A percentile compares a stretch with the other conserved stretches of the same genome.
Evolutionary conservation across 2,888 invertebrate species (phyloP).

Genomic region (Acrobasis consociella): DNA sequence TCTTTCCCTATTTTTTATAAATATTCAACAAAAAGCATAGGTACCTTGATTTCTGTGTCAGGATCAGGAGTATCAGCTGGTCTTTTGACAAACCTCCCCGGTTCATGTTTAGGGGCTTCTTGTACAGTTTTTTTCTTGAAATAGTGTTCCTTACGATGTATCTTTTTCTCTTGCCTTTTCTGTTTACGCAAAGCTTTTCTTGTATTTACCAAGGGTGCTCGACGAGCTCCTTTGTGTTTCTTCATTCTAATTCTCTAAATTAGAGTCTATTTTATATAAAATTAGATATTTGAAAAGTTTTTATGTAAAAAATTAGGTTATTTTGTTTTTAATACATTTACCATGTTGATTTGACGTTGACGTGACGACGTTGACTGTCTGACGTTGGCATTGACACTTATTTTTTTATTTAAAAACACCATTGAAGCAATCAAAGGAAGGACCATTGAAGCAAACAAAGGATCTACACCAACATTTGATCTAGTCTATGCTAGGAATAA

Average conservation of each 20-base stretch:
- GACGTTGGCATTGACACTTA: background rate
- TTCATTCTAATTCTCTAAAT: slow-evolving; percentile 49
- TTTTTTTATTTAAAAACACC: background rate
- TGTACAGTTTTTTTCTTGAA: slow-evolving; percentile 57
- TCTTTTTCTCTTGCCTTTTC: slow-evolving; percentile 86
- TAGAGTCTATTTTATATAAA: background rate
- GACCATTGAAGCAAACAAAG: too few species aligned
- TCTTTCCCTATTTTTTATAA: background rate
- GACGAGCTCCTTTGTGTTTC: slow-evolving; percentile 47
- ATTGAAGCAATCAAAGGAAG: too few species aligned
- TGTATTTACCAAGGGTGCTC: slow-evolving; percentile 60
- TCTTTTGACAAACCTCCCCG: slow-evolving; percentile 69
- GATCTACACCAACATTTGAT: too few species aligned
- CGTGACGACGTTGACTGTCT: too few species aligned
- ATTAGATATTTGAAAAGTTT: background rate
- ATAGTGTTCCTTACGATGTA: slow-evolving; percentile 69
- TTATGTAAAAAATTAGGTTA: background rate
- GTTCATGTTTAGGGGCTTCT: slow-evolving; percentile 40
- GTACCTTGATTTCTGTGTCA: slow-evolving; percentile 47
- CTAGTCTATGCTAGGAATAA: too few species aligned
- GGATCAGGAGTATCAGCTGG: slow-evolving; percentile 46
- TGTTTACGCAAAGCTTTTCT: slow-evolving; percentile 89
- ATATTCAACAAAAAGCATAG: background rate
- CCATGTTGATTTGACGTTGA: background rate
- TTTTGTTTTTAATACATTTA: background rate